A percentile compares a stretch with the other conserved stretches of the same genome.
Conservation (phyloP, 2,888 invertebrate genomes). For the Anthophora plumipes region DNA sequence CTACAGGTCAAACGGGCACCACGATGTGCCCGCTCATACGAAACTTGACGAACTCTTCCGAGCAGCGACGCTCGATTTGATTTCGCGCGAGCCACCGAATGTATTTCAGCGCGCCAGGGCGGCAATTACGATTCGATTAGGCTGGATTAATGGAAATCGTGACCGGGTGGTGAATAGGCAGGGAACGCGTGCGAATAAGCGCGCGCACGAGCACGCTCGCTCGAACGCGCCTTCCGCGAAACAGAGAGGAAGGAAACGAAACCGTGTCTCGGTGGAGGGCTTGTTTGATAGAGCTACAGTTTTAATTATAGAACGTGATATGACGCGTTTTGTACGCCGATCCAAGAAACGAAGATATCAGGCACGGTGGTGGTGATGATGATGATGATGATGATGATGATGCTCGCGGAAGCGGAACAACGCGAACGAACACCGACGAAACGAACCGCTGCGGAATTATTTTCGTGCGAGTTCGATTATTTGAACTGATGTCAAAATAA, state of each 20-base stretch:
- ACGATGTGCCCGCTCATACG: constrained; percentile 60
- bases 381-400: too few relatives aligned
- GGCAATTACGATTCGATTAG: constrained; percentile 44
- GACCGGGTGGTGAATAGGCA: not conserved
- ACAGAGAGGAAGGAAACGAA: not conserved
- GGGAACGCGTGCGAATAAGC: not conserved
- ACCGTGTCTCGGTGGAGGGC: constrained; percentile 11
- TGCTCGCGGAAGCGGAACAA: constrained; percentile 51
- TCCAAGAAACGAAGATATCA: constrained; percentile 50
- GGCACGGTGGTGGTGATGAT: too few relatives aligned
- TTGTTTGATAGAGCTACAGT: constrained; percentile 46
- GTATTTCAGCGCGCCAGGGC: constrained; percentile 2
- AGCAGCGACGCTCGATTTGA: constrained; percentile 54
- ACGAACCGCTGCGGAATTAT: constrained; percentile 40
- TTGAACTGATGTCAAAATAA: constrained; percentile 40
- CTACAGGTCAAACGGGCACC: constrained; percentile 60
- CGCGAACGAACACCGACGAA: constrained; percentile 37
- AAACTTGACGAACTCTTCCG: constrained; percentile 61
- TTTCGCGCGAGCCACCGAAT: constrained; percentile 35
- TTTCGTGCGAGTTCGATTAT: constrained; percentile 46
- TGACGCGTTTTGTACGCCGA: constrained; percentile 45
- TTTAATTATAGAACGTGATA: constrained; percentile 62
- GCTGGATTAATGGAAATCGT: constrained; percentile 6
- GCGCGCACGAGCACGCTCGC: too few relatives aligned
- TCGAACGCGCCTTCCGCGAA: too few relatives aligned